phyloP scores from a whole-genome alignment of 35 echinoderm and acorn worm genomes.

The Hemicentrotus pulcherrimus region DNA sequence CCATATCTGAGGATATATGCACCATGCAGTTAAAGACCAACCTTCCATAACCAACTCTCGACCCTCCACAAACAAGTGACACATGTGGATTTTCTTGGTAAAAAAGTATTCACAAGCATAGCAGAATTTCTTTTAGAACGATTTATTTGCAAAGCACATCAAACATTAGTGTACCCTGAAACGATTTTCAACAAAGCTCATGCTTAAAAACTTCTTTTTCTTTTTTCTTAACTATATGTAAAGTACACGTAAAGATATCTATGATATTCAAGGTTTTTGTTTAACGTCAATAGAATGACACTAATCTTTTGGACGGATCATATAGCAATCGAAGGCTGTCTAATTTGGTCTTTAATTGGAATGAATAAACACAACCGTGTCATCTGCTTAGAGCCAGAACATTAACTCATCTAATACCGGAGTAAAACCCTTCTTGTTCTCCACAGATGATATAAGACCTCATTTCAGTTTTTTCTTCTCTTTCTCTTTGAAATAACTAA shows the following conservation, averaged over 20 bases:
- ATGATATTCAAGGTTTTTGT: background rate
- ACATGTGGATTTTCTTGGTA: too few relatives aligned
- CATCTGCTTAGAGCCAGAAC: background rate
- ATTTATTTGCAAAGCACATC: slow-evolving; percentile 38
- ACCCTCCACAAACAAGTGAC: too few relatives aligned
- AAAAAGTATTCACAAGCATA: too few relatives aligned
- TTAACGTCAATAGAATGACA: background rate
- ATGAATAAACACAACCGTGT: background rate
- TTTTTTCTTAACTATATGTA: background rate
- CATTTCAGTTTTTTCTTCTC: background rate
- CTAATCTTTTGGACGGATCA: background rate
- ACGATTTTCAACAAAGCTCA: background rate
- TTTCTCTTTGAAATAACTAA: background rate
- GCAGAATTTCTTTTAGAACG: background rate
- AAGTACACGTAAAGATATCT: background rate
- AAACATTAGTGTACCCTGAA: slow-evolving; percentile 1
- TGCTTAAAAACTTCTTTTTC: background rate
- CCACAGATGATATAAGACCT: background rate
- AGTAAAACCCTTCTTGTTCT: background rate
- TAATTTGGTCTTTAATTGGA: background rate
- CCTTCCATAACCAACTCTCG: too few relatives aligned
- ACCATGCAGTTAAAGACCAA: too few relatives aligned
- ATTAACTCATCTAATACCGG: background rate
- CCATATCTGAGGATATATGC: too few relatives aligned
- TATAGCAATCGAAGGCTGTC: background rate